Base-by-base conservation (phyloP, 2,113 vertebrate genomes). In the Cynoglossus semilaevis region DNA sequence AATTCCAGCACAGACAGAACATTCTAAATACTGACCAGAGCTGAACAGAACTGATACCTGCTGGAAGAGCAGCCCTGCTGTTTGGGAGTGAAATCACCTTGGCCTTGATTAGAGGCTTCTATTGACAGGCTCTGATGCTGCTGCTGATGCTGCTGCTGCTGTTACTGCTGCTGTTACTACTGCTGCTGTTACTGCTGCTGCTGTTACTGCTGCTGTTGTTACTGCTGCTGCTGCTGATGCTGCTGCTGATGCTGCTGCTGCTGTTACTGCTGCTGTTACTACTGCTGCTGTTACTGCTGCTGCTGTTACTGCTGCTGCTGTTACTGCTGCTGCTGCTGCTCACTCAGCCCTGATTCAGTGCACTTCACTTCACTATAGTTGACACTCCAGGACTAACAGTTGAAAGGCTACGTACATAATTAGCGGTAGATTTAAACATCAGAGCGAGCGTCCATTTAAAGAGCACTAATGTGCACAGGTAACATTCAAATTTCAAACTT, bases 71-170 rank as follows among this genome's bases (percentile, higher is more conserved):
- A 45, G 10, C 71, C 67, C 77, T 77, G 75, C 50, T 81, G 40
- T 52, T 8, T 6, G 22, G 9, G 8, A 34, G 15, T 18, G 11
- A 36, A 51, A 40, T 72, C 62, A 46, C 69, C 63, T 47, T 69
- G 57, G 67, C 50, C 65, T 51, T 81, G 79, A 87, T 82, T 82
- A 76, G 77, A 49, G 64, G 72, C 55, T 81, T 69, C 63, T 85
- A 75, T 82, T 84, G 75, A 80, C 61, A 59, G 64, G 80, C 68
- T 72, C 67, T 59, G 61, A 51, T 74, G 79, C 73, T 79, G 73
- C 79, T 78, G 62, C 22, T 29, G 22, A 2, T 29, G 22, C 22
- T 29, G 22, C 22, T 29, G 22, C 22, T 29, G 22, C 22, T 29
- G n/a, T n/a, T n/a, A n/a, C n/a, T 29, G 22, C 22, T 29, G 22